Percentiles rank a stretch among this genome's conserved stretches.
Evolutionary conservation across 2,797 vertebrate genomes (phyloP).

Genomic region (Rousettus madagascariensis): DNA sequence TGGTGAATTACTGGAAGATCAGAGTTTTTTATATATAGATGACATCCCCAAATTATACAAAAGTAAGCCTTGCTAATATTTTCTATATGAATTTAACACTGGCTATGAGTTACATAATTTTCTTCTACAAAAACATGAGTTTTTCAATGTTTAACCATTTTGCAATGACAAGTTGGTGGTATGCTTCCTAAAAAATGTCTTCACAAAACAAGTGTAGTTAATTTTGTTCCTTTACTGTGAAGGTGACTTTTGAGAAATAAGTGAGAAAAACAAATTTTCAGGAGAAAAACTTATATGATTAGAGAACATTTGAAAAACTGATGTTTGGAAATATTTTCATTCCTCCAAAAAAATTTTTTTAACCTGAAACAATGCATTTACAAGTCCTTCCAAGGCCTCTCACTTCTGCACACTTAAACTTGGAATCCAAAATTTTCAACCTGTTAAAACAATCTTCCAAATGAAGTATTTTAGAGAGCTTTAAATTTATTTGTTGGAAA

Average conservation of each 20-base stretch:
- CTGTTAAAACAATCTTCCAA: background rate
- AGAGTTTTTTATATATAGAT: background rate
- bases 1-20: too few species aligned
- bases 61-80: background rate
- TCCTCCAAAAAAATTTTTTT: background rate
- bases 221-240: background rate
- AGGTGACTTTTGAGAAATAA: background rate
- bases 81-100: background rate
- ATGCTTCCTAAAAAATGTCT: background rate
- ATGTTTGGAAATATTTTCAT: background rate
- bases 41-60: background rate
- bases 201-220: background rate
- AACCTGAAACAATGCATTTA: background rate
- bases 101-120: background rate
- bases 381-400: background rate
- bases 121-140: background rate
- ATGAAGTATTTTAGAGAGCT: background rate
- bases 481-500: background rate
- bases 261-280: slow-evolving; percentile 26
- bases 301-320: background rate
- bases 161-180: background rate
- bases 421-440: background rate
- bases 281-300: background rate
- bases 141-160: background rate
- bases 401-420: background rate